phyloP scores from a whole-genome alignment of 2,113 vertebrate genomes.

The Candoia aspera region DNA sequence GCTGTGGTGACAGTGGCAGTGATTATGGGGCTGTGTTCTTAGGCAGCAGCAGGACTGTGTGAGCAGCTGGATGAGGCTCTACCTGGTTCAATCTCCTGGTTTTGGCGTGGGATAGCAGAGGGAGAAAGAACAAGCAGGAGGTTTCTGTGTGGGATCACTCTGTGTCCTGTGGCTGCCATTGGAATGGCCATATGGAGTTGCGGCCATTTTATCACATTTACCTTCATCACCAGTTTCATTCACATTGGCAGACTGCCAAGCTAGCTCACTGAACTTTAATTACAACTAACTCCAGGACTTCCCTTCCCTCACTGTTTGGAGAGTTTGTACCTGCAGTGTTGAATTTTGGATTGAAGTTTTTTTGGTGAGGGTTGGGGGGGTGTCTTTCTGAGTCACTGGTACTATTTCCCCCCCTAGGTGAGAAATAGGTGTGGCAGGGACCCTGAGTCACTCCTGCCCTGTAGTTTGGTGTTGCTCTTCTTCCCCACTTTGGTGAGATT shows the following conservation, averaged over 20 bases:
- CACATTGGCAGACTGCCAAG: background rate
- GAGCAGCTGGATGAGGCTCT: background rate
- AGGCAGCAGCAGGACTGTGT: background rate
- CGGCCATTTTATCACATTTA: background rate
- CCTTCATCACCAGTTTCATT: background rate
- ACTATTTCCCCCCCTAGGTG: background rate
- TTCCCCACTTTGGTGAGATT: background rate
- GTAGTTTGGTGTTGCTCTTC: background rate
- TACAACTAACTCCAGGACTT: background rate
- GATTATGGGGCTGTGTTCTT: background rate
- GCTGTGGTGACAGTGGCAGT: background rate
- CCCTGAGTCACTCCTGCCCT: background rate
- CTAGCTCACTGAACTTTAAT: background rate
- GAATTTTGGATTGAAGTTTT: background rate
- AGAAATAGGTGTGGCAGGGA: background rate
- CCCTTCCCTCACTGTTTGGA: background rate
- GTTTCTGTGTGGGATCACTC: background rate
- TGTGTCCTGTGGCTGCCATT: background rate
- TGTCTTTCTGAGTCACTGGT: background rate
- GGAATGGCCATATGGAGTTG: background rate
- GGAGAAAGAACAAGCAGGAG: background rate
- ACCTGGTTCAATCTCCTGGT: background rate
- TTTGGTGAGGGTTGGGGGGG: background rate
- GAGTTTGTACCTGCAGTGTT: background rate
- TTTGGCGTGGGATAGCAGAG: background rate